These are phyloP conservation scores for Alosa sapidissima DNA, from an alignment of 2,797 vertebrate species.

Conservation along the genomic window DNA sequence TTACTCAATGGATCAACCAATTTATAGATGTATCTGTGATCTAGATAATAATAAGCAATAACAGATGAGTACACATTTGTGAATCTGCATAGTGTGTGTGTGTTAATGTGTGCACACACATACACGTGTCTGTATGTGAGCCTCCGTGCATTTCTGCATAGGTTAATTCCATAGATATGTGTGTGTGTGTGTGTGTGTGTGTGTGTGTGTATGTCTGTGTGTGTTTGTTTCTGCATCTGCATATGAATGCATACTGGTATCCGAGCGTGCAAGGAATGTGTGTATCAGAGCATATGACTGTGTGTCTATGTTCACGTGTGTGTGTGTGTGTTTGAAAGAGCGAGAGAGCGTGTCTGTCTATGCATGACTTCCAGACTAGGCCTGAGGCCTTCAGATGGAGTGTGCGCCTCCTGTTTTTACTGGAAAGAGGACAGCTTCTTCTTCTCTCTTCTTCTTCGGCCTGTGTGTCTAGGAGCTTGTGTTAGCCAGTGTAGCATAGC, in stretches of 20 bases:
- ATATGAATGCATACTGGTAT: not conserved
- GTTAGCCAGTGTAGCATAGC: not conserved
- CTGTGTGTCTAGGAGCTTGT: not conserved
- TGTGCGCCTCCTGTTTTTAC: not conserved
- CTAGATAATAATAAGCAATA: too few relatives aligned
- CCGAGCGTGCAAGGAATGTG: not conserved
- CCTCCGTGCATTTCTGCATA: not conserved
- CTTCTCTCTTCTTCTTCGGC: not conserved
- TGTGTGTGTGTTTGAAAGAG: not conserved
- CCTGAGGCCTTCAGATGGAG: not conserved
- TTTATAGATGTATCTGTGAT: too few relatives aligned
- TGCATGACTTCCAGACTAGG: conserved; percentile 7
- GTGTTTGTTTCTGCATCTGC: not conserved
- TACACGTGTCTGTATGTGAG: not conserved
- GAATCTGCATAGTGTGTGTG: not conserved
- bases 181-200: not conserved
- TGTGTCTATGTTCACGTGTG: not conserved
- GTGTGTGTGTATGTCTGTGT: not conserved
- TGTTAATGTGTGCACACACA: not conserved
- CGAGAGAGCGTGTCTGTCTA: not conserved
- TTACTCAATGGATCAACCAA: too few relatives aligned
- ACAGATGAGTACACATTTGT: too few relatives aligned
- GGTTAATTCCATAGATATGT: not conserved
- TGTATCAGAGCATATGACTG: not conserved
- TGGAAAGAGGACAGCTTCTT: not conserved